phyloP scores from a whole-genome alignment of 2,797 vertebrate species.

The Thripadectes ignobilis region DNA sequence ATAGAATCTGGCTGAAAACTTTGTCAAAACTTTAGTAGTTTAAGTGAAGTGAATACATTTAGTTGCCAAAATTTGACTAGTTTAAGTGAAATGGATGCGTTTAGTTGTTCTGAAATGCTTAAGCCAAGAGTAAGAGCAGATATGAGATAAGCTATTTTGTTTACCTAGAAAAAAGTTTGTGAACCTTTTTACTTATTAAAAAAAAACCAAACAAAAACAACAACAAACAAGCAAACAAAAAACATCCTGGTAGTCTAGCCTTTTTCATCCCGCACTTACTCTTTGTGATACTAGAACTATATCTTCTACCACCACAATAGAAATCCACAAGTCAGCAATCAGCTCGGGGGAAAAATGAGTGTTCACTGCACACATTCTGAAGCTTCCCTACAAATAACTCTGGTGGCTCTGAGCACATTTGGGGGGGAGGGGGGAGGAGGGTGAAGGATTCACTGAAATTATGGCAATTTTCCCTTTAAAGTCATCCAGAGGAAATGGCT shows the following conservation, averaged over 20 bases:
- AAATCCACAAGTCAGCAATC: background rate
- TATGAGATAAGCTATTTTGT: rapidly evolving
- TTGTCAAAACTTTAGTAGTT: background rate
- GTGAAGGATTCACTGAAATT: constrained; percentile 14
- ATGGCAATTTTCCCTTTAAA: constrained; percentile 45
- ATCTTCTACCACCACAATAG: background rate
- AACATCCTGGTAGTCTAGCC: background rate
- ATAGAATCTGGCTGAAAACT: background rate
- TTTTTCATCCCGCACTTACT: background rate
- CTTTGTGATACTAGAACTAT: background rate
- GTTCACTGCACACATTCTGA: background rate
- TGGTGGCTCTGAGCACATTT: background rate
- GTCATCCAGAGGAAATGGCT: constrained; percentile 24
- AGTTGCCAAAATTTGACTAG: background rate
- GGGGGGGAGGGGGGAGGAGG: too few relatives aligned
- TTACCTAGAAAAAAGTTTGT: background rate
- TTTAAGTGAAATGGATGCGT: background rate
- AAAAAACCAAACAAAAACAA: background rate
- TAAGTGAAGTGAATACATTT: background rate
- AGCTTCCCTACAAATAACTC: constrained; percentile 14
- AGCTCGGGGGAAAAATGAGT: background rate
- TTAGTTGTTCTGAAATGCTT: background rate
- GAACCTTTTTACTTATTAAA: background rate
- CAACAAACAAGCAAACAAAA: background rate
- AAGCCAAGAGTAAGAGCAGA: background rate